A percentile compares a stretch with the other conserved stretches of the same genome.
These are phyloP conservation scores for Paramormyrops kingsleyae DNA, from an alignment of 2,113 vertebrate genomes.

Conservation along the genomic window DNA sequence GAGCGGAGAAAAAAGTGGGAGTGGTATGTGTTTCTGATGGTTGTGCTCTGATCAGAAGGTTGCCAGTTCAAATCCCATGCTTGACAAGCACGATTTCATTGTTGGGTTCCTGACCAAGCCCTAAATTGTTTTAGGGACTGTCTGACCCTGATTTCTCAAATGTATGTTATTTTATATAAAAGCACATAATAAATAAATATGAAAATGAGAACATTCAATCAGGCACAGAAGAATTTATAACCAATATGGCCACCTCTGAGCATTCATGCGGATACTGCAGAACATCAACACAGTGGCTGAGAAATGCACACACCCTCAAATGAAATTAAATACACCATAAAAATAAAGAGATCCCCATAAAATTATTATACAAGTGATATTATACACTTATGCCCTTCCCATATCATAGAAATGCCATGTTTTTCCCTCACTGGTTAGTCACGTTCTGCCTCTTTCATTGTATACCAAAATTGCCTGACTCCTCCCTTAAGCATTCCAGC, in stretches of 20 bases:
- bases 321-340: background rate
- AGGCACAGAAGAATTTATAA: background rate
- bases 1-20: background rate
- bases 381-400: background rate
- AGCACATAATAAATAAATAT: background rate
- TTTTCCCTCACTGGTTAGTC: conserved; percentile 31
- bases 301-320: background rate
- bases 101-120: background rate
- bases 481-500: background rate
- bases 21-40: background rate
- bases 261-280: background rate
- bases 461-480: background rate
- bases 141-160: background rate
- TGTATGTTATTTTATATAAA: background rate
- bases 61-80: background rate
- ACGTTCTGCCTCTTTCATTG: conserved; percentile 46
- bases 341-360: background rate
- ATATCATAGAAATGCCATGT: background rate
- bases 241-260: background rate
- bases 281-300: background rate
- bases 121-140: background rate
- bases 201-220: background rate
- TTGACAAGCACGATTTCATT: background rate
- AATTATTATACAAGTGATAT: background rate
- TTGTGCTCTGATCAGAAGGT: background rate